Evolutionary conservation across 2,113 vertebrate species (phyloP), one percentile per base, ranked within the genome.

Genomic region (Lathamus discolor): DNA sequence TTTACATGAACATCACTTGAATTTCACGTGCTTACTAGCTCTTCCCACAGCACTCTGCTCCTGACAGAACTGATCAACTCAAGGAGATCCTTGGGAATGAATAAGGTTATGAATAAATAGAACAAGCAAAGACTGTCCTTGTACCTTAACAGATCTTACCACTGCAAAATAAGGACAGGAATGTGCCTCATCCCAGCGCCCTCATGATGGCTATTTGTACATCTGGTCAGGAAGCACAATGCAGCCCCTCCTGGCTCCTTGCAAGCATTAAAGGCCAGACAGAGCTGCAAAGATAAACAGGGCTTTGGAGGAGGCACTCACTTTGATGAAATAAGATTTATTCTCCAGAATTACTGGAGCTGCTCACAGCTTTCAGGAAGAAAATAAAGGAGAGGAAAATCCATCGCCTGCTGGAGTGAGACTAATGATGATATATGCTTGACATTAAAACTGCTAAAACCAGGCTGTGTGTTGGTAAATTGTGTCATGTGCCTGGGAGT

Each of bases 311-410:
- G 25, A 62, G 88, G 83, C 63, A 20, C 82, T 84, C 35, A 4
- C 89, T 88, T 86, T 87, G 95, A 97, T 96, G 90, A 96, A 96
- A 85, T 80, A 92, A 96, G 96, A 96, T 90, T 97, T 96, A 95
- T 95, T 92, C 83, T 48, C 68, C 20, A 93, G 86, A 76, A 92
- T 83, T 96, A 68, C 94, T 70, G 85, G 88, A 95, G 93, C 91
- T 25, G 90, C 96, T 97, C 83, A 16, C n/a, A 54, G 88, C 77
- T 93, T 95, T 75, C 92, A 89, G 90, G 82, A 67, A 94, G 78
- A 73, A 62, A 91, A 88, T 63, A 75, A 94, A 97, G 79, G 28
- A 13, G 44, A 62, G 92, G 92, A 82, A 87, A 90, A 80, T 5
- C 13, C 77, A 37, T 11, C 17, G 89, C 93, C 96, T 97, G 97